Evolutionary conservation across 2,797 vertebrate genomes (phyloP), one percentile per base, ranked within the genome.

Genomic region (Eidolon dupreanum): DNA sequence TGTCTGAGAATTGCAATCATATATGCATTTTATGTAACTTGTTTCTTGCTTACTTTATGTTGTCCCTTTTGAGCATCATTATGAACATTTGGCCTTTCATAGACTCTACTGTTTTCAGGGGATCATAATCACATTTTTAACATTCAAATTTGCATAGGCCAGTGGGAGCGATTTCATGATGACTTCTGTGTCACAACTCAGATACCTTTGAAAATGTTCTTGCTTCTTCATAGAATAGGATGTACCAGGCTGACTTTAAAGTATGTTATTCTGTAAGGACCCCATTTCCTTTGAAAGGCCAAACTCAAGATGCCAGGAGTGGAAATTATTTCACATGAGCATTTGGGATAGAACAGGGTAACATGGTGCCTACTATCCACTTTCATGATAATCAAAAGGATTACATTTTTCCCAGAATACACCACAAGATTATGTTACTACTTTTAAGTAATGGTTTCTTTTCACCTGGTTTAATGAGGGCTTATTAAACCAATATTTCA

Each of bases 401-500:
- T 33, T 70, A 11, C 22, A 46, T 88, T 75, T 77, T 57, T n/a
- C 16, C 6, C 33, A 36, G 33, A 84, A 19, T n/a, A 83, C 3
- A 77, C 57, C 1, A 16, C 3, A 73, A 57, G 2, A 51, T 93
- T 36, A 93, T 17, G 6, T 65, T 41, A 70, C 66, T 73, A 59
- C n/a, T 86, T 77, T 81, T 31, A 82, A 51, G 11, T 31, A 28
- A 71, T 26, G 36, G 17, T 71, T 78, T 74, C 31, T 79, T 88
- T 89, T 49, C 51, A 65, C 41, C 15, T 16, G 9, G 26, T 70
- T 90, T 77, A 66, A 59, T 93, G 49, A 85, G 33, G 79, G 31
- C 24, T 93, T 83, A 94, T 73, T 66, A 93, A 93, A 55, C n/a
- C 26, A 79, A 26, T 36, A 36, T 73, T 78, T 79, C 36, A 88